phyloP scores from a whole-genome alignment of 2,113 vertebrate genomes.

The Callipepla californica region DNA sequence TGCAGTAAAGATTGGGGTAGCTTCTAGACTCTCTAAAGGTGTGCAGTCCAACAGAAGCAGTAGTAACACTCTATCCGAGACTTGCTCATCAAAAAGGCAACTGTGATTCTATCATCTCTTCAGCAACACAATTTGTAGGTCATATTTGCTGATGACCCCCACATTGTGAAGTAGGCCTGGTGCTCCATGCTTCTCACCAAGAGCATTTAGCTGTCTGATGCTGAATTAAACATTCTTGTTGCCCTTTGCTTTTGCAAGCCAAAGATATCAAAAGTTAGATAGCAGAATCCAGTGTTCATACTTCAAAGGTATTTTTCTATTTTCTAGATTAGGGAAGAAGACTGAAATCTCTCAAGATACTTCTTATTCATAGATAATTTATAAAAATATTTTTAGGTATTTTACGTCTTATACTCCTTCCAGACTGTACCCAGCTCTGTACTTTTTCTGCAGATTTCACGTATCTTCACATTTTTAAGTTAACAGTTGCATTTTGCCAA shows the following conservation, averaged over 20 bases:
- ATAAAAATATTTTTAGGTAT: neutral
- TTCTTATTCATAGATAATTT: neutral
- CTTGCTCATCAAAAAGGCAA: neutral
- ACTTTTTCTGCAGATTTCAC: neutral
- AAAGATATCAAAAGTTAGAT: neutral
- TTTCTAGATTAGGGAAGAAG: neutral
- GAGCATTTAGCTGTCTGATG: neutral
- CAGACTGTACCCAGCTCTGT: neutral
- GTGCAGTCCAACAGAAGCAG: neutral
- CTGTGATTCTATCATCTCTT: neutral
- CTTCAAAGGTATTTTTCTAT: neutral
- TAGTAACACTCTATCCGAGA: neutral
- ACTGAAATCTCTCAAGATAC: neutral
- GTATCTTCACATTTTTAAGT: neutral
- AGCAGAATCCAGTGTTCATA: neutral
- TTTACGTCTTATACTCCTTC: neutral
- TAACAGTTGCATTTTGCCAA: constrained; percentile 18
- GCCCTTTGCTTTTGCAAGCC: neutral
- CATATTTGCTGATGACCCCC: neutral
- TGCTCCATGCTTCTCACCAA: neutral
- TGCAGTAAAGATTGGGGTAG: neutral
- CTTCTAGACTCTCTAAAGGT: neutral
- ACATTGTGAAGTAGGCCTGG: neutral
- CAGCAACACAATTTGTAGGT: neutral
- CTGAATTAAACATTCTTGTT: neutral